Percentiles rank a stretch among this genome's conserved stretches.
Evolutionary conservation across 2,797 vertebrate species (phyloP).

Genomic region (Tenualosa ilisha): DNA sequence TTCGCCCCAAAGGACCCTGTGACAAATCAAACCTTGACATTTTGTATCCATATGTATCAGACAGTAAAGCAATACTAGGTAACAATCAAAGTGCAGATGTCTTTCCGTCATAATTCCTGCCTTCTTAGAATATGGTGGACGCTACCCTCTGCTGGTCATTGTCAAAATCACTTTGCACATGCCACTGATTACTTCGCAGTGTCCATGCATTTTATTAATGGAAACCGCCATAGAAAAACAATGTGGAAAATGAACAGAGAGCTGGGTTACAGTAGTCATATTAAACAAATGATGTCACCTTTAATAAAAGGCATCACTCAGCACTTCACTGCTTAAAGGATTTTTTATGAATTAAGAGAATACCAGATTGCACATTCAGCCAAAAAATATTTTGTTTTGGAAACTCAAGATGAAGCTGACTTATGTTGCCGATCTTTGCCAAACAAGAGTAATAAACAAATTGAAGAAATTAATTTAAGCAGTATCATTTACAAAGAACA

Average conservation of each 20-base stretch:
- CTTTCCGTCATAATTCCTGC: not conserved
- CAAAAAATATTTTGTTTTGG: not conserved
- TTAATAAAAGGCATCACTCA: not conserved
- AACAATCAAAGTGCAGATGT: not conserved
- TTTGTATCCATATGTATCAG: not conserved
- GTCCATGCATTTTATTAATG: not conserved
- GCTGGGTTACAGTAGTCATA: not conserved
- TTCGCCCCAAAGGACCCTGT: not conserved
- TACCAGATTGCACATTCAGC: not conserved
- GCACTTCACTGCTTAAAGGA: not conserved
- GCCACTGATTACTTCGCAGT: not conserved
- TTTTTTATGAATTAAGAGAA: not conserved
- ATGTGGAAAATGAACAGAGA: not conserved
- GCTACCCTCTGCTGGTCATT: conserved; percentile 62
- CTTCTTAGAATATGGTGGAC: conserved; percentile 36
- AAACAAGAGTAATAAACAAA: no score
- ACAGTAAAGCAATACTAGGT: not conserved
- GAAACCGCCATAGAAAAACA: not conserved
- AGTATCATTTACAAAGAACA: not conserved
- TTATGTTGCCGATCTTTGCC: not conserved
- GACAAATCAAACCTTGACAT: not conserved
- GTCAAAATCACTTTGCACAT: not conserved
- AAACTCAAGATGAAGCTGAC: not conserved
- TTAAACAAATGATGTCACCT: not conserved
- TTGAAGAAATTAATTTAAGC: no score